A percentile compares a stretch with the other conserved stretches of the same genome.
Evolutionary conservation across 64 coral and sea anemone genomes (phyloP).

Genomic region (Pocillopora damicornis): DNA sequence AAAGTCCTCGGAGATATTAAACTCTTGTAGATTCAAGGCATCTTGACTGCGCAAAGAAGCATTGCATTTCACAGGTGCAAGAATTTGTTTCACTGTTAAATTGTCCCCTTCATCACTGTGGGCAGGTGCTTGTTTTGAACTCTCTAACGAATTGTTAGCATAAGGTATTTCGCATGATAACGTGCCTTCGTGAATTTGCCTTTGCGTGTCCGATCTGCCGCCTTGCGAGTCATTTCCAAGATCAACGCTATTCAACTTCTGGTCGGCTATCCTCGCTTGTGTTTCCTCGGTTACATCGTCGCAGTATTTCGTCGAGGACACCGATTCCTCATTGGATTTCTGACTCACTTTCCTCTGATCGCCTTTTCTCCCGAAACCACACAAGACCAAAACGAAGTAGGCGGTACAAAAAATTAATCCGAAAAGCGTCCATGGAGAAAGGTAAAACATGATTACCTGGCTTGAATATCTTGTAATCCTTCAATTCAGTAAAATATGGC

Average conservation of each 20-base stretch:
- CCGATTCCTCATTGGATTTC: conserved; percentile 6
- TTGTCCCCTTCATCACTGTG: background rate
- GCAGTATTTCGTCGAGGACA: background rate
- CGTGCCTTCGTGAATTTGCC: background rate
- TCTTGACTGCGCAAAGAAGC: conserved; percentile 5
- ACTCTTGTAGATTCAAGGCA: conserved; percentile 27
- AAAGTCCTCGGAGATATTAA: background rate
- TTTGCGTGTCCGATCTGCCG: conserved; percentile 5
- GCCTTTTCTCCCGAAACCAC: background rate
- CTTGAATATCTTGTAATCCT: background rate
- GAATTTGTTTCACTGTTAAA: background rate
- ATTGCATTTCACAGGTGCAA: background rate
- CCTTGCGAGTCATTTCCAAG: background rate
- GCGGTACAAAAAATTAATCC: conserved; percentile 10
- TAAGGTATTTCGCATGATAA: background rate
- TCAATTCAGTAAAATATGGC: background rate
- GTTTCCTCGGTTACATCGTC: background rate
- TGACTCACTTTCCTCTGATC: conserved; percentile 11
- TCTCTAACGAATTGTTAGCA: background rate
- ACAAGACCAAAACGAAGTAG: conserved; percentile 7
- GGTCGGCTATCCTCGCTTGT: background rate
- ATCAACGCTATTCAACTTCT: background rate
- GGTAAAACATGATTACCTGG: conserved; percentile 12
- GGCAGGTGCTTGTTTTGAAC: background rate
- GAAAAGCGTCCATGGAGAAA: background rate